Base-by-base conservation (phyloP, 1,140 invertebrate species). In the Trichogramma pretiosum region DNA sequence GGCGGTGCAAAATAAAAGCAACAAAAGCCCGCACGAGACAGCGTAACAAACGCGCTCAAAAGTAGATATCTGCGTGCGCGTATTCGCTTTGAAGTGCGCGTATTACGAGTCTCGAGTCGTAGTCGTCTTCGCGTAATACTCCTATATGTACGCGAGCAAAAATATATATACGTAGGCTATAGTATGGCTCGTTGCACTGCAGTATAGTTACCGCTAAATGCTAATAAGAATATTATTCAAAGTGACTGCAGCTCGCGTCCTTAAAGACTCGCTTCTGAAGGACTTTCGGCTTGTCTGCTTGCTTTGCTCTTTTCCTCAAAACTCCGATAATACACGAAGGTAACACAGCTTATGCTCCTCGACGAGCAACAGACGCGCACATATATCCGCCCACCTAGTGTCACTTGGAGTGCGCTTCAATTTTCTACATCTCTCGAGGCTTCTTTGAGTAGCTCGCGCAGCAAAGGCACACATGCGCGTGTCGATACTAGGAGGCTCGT, bases 191-290 rank as follows among this genome's bases (percentile, higher is more conserved):
- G n/a, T n/a, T n/a, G n/a, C n/a, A n/a, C n/a, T n/a, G n/a, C n/a
- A n/a, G n/a, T n/a, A n/a, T n/a, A n/a, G n/a, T n/a, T n/a, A n/a
- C n/a, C n/a, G n/a, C n/a, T n/a, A n/a, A n/a, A 64, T 62, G 62
- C 59, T 62, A 64, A 67, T 67, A 50, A 48, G 50, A 60, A 56
- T 62, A 57, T 67, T 65, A 61, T 64, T 64, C 60, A 57, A 56
- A 57, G 49, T 17, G 39, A 16, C n/a, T 3, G 5, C 16, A 28
- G 28, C 17, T 14, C 36, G 1, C 11, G 3, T 18, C 10, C 33
- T 32, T 7, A 2, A 10, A 7, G 11, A 22, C 19, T 9, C n/a
- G 36, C 18, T 23, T 43, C 18, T 39, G 35, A 0, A 17, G 36
- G 21, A 48, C 46, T 48, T 48, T 41, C 39, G 34, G 30, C 28